phyloP scores from a whole-genome alignment of 2,113 vertebrate genomes.

The Pseudonaja textilis region DNA sequence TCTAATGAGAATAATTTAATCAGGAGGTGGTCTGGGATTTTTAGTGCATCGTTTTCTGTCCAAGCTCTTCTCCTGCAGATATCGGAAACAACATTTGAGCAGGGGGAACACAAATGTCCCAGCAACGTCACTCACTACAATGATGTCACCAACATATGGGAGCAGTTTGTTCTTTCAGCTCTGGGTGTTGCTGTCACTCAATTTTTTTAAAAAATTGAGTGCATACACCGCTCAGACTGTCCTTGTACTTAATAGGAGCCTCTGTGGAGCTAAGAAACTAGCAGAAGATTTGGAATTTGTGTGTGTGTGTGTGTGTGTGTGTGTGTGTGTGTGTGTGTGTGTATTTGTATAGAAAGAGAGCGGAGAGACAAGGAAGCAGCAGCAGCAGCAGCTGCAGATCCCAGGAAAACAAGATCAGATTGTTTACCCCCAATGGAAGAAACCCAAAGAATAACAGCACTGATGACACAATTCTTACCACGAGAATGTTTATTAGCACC shows the following conservation, averaged over 20 bases:
- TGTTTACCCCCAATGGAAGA: conserved; percentile 13
- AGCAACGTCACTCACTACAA: not conserved
- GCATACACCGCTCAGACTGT: not conserved
- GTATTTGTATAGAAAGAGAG: not conserved
- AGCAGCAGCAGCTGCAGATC: conserved; percentile 24
- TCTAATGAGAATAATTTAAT: not conserved
- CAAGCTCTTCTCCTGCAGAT: not conserved
- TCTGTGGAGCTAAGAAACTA: conserved; percentile 18
- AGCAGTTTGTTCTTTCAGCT: not conserved
- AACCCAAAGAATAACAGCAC: not conserved
- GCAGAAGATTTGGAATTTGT: not conserved
- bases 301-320: no score
- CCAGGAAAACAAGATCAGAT: conserved; percentile 36
- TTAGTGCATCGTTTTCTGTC: not conserved
- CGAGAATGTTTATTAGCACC: not conserved
- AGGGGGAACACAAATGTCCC: not conserved
- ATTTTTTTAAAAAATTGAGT: not conserved
- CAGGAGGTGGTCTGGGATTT: conserved; percentile 30
- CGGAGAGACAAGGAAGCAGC: not conserved
- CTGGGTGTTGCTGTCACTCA: not conserved
- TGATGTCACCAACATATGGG: not conserved
- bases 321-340: no score
- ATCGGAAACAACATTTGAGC: conserved; percentile 29
- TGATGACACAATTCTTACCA: conserved; percentile 7
- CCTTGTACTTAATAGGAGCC: conserved; percentile 17